These are phyloP conservation scores for Caranx melampygus DNA, from an alignment of 2,113 vertebrate genomes.

Conservation along the genomic window DNA sequence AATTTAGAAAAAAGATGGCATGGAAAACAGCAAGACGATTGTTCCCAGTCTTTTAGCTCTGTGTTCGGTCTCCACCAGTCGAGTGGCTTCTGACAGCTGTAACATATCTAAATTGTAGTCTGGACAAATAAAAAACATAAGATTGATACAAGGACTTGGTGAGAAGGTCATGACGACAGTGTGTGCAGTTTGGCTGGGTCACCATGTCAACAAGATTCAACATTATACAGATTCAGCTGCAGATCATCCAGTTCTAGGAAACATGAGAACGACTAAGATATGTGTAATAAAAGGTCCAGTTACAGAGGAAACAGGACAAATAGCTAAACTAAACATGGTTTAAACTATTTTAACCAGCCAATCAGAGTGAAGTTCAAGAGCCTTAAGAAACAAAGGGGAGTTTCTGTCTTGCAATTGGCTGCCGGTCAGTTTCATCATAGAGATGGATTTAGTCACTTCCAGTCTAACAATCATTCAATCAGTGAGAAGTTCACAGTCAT, in stretches of 20 bases:
- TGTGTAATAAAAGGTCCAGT: slow-evolving; percentile 20
- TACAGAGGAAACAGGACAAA: neutral
- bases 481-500: slow-evolving; percentile 65
- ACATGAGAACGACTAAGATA: slow-evolving; percentile 1
- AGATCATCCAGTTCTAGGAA: slow-evolving; percentile 18
- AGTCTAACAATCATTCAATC: slow-evolving; percentile 48
- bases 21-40: no score
- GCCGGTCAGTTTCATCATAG: slow-evolving; percentile 1
- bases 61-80: no score
- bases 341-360: slow-evolving; percentile 24
- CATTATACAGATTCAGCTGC: neutral
- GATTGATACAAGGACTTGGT: neutral
- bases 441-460: slow-evolving; percentile 10
- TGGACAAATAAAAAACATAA: neutral
- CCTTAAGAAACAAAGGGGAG: neutral
- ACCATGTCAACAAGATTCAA: neutral
- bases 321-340: neutral
- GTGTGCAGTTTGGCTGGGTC: slow-evolving; percentile 11
- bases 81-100: no score
- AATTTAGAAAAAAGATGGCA: no score
- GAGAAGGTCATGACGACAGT: neutral
- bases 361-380: slow-evolving; percentile 32
- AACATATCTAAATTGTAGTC: no score
- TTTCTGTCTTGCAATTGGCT: slow-evolving; percentile 37
- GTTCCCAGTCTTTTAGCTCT: no score